Percentiles rank a stretch among this genome's conserved stretches.
These are phyloP conservation scores for Trichechus manatus DNA, from an alignment of 2,113 vertebrate species.

Conservation along the genomic window DNA sequence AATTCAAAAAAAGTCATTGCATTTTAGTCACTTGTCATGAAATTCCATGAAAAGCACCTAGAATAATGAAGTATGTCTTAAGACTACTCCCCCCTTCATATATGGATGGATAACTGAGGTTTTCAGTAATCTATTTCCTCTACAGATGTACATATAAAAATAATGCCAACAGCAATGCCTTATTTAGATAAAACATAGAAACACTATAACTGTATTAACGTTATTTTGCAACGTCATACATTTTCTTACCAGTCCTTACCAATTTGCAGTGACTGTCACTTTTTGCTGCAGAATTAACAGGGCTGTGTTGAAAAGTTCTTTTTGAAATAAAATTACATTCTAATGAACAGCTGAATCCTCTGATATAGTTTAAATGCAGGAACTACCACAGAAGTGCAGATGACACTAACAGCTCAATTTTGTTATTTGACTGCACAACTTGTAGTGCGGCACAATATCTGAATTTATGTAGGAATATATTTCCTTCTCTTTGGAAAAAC, in stretches of 20 bases:
- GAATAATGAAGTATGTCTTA: background rate
- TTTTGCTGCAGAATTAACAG: conserved; percentile 72
- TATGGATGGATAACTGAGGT: background rate
- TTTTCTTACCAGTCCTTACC: conserved; percentile 76
- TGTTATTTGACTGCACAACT: conserved; percentile 59
- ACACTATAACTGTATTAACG: background rate
- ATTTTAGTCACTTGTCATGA: background rate
- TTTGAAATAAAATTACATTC: conserved; percentile 78
- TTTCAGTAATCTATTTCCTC: background rate
- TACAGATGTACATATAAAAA: background rate
- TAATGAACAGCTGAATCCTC: conserved; percentile 36
- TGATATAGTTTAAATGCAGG: conserved; percentile 69
- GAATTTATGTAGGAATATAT: conserved; percentile 34
- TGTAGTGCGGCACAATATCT: background rate
- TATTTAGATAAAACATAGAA: background rate
- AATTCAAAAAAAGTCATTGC: background rate
- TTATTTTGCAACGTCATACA: conserved; percentile 50
- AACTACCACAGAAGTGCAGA: conserved; percentile 27
- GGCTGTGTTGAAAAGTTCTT: conserved; percentile 60
- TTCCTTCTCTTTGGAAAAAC: background rate
- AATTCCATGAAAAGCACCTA: background rate
- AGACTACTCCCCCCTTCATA: background rate
- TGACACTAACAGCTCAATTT: conserved; percentile 32
- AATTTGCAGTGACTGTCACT: conserved; percentile 73
- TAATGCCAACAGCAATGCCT: background rate